Conservation (phyloP, 2,888 invertebrate species). For the Eristalinus aeneus region DNA sequence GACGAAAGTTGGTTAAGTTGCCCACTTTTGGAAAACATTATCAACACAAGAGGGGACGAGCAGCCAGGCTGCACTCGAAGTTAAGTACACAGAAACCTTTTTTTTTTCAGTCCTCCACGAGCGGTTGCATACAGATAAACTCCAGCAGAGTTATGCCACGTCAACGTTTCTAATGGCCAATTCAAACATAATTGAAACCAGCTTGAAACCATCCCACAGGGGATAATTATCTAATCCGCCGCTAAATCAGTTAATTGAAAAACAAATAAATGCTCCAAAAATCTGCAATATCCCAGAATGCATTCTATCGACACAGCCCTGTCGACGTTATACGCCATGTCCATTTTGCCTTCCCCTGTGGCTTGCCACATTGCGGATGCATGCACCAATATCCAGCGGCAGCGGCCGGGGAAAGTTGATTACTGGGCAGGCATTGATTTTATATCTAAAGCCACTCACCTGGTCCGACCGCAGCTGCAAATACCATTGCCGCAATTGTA, state of each 20-base stretch:
- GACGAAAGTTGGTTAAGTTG: no score
- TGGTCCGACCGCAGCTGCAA: constrained; percentile 66
- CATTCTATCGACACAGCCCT: constrained; percentile 5
- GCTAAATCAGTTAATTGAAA: constrained; percentile 69
- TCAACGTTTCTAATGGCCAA: not conserved
- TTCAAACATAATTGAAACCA: constrained; percentile 52
- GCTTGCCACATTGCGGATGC: not conserved
- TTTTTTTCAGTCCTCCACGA: not conserved
- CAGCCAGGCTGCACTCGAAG: not conserved
- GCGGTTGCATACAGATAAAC: not conserved
- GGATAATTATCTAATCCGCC: constrained; percentile 66
- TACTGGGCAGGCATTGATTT: constrained; percentile 36
- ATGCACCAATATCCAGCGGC: not conserved
- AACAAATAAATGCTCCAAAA: constrained; percentile 56
- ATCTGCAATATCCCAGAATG: constrained; percentile 25
- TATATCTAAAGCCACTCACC: constrained; percentile 50
- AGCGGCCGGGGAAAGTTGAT: constrained; percentile 6
- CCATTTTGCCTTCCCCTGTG: not conserved
- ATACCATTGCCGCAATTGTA: constrained; percentile 54
- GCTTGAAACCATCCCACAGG: constrained; percentile 49
- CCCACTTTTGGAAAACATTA: no score
- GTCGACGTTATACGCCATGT: constrained; percentile 4
- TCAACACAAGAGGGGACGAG: no score
- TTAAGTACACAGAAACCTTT: not conserved
- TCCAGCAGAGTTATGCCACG: not conserved